Evolutionary conservation across 2,797 vertebrate genomes (phyloP).

Genomic region (Clarias pachynema): DNA sequence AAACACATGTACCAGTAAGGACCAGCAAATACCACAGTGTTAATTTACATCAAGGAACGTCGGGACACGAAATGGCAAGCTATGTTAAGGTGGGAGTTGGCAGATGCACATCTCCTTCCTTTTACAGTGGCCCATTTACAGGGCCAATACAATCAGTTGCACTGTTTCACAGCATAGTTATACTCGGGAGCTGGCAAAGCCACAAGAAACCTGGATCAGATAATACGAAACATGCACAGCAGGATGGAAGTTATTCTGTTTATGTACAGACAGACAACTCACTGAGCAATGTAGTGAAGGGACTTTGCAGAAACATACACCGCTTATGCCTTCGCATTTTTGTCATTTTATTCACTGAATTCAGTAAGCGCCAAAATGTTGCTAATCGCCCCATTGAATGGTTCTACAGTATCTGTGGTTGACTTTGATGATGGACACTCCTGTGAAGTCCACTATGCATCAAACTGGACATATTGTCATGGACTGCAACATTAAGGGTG

Average conservation of each 20-base stretch:
- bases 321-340: background rate
- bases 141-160: slow-evolving; percentile 4
- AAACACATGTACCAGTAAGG: background rate
- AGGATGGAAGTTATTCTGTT: background rate
- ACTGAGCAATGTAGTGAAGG: background rate
- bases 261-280: background rate
- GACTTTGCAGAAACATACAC: background rate
- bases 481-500: background rate
- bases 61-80: background rate
- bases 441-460: background rate
- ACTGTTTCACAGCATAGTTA: background rate
- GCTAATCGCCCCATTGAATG: background rate
- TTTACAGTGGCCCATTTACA: background rate
- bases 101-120: background rate
- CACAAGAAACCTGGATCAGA: slow-evolving; percentile 2
- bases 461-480: background rate
- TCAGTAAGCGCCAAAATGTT: background rate
- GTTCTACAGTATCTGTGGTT: background rate
- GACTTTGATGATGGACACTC: background rate
- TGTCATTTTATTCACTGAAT: background rate
- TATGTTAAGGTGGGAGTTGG: slow-evolving; percentile 1
- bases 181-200: background rate
- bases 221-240: background rate
- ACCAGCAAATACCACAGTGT: background rate
- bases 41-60: background rate